A percentile compares a stretch with the other conserved stretches of the same genome.
These are phyloP conservation scores for Drosophila oshimai DNA, from an alignment of 1,140 invertebrate species.

Conservation along the genomic window DNA sequence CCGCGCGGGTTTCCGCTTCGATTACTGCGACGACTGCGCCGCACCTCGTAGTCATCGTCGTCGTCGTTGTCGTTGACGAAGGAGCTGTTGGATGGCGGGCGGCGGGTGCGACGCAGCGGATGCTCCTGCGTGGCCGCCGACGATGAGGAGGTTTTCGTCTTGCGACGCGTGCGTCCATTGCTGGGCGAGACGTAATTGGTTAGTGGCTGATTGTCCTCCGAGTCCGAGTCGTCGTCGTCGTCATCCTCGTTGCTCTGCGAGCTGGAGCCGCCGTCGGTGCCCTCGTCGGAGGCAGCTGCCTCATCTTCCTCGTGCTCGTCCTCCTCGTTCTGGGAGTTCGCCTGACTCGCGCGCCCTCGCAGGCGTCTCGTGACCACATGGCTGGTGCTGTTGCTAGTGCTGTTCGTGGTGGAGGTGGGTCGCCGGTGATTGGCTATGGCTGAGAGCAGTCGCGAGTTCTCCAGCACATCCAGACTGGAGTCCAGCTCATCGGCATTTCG, in stretches of 20 bases:
- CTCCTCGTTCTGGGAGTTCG: constrained; percentile 57
- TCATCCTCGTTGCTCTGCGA: constrained; percentile 46
- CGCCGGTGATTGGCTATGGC: constrained; percentile 55
- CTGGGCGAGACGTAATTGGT: constrained; percentile 69
- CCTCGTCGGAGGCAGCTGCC: constrained; percentile 66
- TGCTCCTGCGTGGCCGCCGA: constrained; percentile 37
- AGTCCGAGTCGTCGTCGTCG: constrained; percentile 69
- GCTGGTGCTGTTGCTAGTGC: constrained; percentile 14
- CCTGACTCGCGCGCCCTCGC: constrained; percentile 62
- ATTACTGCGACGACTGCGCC: constrained; percentile 29
- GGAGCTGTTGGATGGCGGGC: constrained; percentile 57
- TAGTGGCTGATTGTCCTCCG: constrained; percentile 84
- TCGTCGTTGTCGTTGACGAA: constrained; percentile 59
- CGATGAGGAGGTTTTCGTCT: constrained; percentile 43
- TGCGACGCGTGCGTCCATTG: constrained; percentile 49
- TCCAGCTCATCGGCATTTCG: constrained; percentile 80
- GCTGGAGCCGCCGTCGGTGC: constrained; percentile 70
- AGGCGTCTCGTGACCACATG: constrained; percentile 56
- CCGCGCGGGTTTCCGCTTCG: constrained; percentile 47
- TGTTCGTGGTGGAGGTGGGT: constrained; percentile 68
- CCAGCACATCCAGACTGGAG: constrained; percentile 70
- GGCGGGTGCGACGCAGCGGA: constrained; percentile 29
- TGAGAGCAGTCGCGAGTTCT: constrained; percentile 43
- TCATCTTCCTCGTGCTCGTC: constrained; percentile 56
- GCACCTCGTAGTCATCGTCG: constrained; percentile 67